Evolutionary conservation across 2,888 invertebrate species (phyloP), one percentile per base, ranked within the genome.

Genomic region (Melanargia galathea): DNA sequence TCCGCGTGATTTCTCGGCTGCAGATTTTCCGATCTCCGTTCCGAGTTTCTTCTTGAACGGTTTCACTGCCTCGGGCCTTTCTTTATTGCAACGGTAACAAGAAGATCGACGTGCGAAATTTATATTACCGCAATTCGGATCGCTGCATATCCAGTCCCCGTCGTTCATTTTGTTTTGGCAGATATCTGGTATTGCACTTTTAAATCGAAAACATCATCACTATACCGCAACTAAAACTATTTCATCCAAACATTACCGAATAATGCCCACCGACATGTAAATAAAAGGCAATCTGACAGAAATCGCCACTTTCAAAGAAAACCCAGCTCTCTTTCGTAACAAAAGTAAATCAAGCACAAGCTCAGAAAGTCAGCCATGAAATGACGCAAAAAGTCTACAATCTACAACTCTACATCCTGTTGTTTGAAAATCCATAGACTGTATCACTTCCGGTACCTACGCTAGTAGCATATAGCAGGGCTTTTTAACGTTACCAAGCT

Each of bases 1-100:
- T n/a, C 98, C 98, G 74, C 97, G 95, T 77, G 98, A 98, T 88
- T 99, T 99, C 84, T 99, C 99, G 0, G 99, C 99, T 38, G 98
- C 97, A 22, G 96, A 97, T 92, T 99, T 99, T 3, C 99, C 99
- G 74, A 99, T 99, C 92, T 99, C 99, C 65, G 97, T 97, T 0
- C 98, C 97, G 55, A 97, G 92, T 87, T 97, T 97, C 85, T 96
- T 97, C 84, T 95, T 95, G 60, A 70, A 78, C 20, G 80, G 69
- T 72, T 86, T 88, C 22, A 74, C 79, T 67, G 75, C 76, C 67
- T 90, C 90, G 43, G 86, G 87, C 68, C 89, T 88, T 66, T 92
- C 96, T 92, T 96, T 96, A 73, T 96, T 96, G 91, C 98, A 99
- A 75, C 98, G 94, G 92, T 98, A 98, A 87, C 99, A 99, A 74